These are phyloP conservation scores for Sminthurides aquaticus DNA, from an alignment of 2,888 invertebrate species.

Conservation along the genomic window DNA sequence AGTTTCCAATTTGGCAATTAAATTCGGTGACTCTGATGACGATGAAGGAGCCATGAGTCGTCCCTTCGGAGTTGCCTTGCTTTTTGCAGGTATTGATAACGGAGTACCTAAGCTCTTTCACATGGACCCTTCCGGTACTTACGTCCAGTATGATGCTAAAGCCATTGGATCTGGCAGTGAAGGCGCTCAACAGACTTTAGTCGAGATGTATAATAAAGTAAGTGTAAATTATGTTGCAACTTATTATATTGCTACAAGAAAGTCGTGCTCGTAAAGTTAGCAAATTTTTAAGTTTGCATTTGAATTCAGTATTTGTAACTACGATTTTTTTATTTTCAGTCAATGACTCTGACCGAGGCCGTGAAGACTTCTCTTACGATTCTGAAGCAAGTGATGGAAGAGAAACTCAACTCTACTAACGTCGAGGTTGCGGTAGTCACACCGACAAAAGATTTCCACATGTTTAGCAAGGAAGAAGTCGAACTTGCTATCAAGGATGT, in stretches of 20 bases:
- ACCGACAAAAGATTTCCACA: conserved; percentile 71
- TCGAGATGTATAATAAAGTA: conserved; percentile 59
- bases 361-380: conserved; percentile 84
- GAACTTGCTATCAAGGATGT: conserved; percentile 67
- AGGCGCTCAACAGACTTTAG: conserved; percentile 91
- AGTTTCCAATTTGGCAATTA: conserved; percentile 96
- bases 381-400: conserved; percentile 99
- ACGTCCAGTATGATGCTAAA: conserved; percentile 95
- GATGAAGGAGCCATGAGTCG: conserved; percentile 81
- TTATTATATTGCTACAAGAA: not conserved
- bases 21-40: conserved; percentile 92
- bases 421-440: conserved; percentile 96
- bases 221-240: no score
- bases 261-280: not conserved
- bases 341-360: conserved; percentile 89
- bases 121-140: conserved; percentile 98
- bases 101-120: conserved; percentile 92
- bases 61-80: conserved; percentile 96
- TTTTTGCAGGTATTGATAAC: conserved; percentile 88
- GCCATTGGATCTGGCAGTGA: conserved; percentile 99
- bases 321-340: conserved; percentile 53
- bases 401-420: conserved; percentile 91
- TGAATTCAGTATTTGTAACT: no score
- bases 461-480: conserved; percentile 82
- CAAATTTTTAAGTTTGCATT: no score